Evolutionary conservation across 2,113 vertebrate species (phyloP).

Genomic region (Narcine bancroftii): DNA sequence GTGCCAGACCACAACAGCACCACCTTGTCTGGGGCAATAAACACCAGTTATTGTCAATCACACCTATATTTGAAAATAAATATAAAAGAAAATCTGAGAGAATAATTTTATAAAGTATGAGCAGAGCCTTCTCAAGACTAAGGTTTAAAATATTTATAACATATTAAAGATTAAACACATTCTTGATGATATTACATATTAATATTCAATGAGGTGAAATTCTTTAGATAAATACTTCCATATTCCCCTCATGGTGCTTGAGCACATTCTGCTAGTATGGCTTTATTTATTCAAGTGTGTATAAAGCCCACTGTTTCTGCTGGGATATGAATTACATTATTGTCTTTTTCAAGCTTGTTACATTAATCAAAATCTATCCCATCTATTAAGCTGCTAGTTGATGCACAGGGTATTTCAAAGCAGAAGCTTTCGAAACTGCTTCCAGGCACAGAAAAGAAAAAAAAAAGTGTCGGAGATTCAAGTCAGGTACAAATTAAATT

Average conservation of each 20-base stretch:
- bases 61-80: not conserved
- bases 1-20: too few relatives aligned
- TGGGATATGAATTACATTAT: conserved; percentile 59
- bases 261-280: conserved; percentile 40
- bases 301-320: conserved; percentile 44
- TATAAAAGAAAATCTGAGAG: conserved; percentile 8
- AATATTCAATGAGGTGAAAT: conserved; percentile 33
- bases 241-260: conserved; percentile 11
- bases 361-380: conserved; percentile 61
- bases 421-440: conserved; percentile 54
- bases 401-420: conserved; percentile 57
- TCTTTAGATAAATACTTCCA: conserved; percentile 34
- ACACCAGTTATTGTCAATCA: not conserved
- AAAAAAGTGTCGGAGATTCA: conserved; percentile 50
- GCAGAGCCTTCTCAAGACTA: conserved; percentile 12
- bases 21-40: not conserved
- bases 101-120: not conserved
- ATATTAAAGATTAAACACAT: conserved; percentile 32
- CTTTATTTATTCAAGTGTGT: conserved; percentile 47
- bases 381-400: conserved; percentile 61
- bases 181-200: conserved; percentile 14
- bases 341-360: conserved; percentile 59
- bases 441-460: conserved; percentile 52
- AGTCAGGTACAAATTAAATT: conserved; percentile 62
- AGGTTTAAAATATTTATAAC: conserved; percentile 35